phyloP scores from a whole-genome alignment of 2,113 vertebrate genomes.

The Isichthys henryi region DNA sequence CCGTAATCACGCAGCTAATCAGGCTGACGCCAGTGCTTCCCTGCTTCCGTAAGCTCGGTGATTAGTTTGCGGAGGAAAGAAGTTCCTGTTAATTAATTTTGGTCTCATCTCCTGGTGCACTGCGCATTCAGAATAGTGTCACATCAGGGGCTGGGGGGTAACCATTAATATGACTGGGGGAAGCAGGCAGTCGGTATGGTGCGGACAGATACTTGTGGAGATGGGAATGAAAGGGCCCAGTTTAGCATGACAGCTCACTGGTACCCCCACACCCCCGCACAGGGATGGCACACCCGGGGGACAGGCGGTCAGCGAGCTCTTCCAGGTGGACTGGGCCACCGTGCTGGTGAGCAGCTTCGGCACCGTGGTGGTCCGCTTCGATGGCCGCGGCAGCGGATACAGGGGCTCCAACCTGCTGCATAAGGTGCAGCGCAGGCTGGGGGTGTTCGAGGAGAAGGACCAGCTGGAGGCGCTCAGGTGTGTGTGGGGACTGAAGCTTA shows the following conservation, averaged over 20 bases:
- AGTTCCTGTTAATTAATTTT: slow-evolving; percentile 27
- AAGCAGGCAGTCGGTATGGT: too few relatives aligned
- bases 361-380: slow-evolving; percentile 72
- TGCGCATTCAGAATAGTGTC: not conserved
- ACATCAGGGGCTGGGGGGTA: not conserved
- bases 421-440: slow-evolving; percentile 73
- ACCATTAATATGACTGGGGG: not conserved
- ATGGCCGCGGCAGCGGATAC: slow-evolving; percentile 84
- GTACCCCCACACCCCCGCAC: too few relatives aligned
- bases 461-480: slow-evolving; percentile 79
- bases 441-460: slow-evolving; percentile 76
- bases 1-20: not conserved
- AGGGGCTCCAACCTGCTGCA: slow-evolving; percentile 85
- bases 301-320: slow-evolving; percentile 79
- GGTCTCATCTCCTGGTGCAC: not conserved
- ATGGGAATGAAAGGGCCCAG: not conserved
- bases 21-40: not conserved
- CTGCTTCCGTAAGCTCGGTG: not conserved
- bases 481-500: not conserved
- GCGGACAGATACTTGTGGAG: not conserved
- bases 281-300: slow-evolving; percentile 81
- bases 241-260: not conserved
- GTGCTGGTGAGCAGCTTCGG: slow-evolving; percentile 86
- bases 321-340: slow-evolving; percentile 77
- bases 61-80: slow-evolving; percentile 24